Evolutionary conservation across 1,140 invertebrate species (phyloP), one percentile per base, ranked within the genome.

Genomic region (Calephelis nemesis): DNA sequence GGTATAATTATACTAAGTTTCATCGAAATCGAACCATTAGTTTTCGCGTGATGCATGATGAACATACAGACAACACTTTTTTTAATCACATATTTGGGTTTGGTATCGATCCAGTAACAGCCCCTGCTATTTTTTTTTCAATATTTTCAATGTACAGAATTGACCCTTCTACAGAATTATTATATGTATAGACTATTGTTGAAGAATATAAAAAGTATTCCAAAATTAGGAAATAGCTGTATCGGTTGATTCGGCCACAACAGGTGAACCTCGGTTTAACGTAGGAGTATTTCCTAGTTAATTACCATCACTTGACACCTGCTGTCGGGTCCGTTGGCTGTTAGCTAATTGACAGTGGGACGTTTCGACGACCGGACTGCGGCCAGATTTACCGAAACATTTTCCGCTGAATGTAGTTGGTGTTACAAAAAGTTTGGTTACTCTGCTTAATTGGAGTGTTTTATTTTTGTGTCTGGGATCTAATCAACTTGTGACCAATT

Each of bases 291-390:
- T 73, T 72, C 65, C 63, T 70, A 75, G 77, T 85, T 81, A 83
- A 85, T 83, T 85, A 81, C 78, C 74, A 82, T 58, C 54, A 58
- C 82, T 85, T 87, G 84, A 85, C 84, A 84, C 79, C 73, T 77
- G 79, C 76, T 77, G 74, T 75, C 74, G 71, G 71, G 65, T 71
- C 68, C 66, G 68, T 70, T 77, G 82, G 76, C 81, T 82, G 82
- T 79, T 82, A 75, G 76, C 80, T 88, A 87, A 88, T 88, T 87
- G 82, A 87, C 84, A 82, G 71, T 63, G 72, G 73, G 76, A 85
- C 79, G 73, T 74, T 68, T 74, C 73, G 78, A 78, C 78, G 81
- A 69, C 78, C 74, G 71, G 75, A 76, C 74, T 75, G 63, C 65
- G 71, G 58, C 68, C 68, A 73, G 80, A 85, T 85, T 83, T 85